Evolutionary conservation across 1,140 invertebrate species (phyloP).

Genomic region (Helicoverpa zea): DNA sequence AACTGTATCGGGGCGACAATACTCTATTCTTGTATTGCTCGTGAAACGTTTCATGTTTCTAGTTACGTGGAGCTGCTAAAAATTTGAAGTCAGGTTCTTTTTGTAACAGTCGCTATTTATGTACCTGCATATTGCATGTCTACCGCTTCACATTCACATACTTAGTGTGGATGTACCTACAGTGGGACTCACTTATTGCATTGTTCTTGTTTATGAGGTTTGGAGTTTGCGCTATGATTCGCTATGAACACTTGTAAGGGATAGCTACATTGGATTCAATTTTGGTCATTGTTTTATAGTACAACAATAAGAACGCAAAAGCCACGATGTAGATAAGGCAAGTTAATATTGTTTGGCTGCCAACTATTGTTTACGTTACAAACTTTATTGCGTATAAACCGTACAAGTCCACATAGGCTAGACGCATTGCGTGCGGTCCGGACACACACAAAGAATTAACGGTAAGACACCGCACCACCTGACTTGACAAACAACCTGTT

Average conservation of each 20-base stretch:
- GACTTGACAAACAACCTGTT: constrained; percentile 81
- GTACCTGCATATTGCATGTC: constrained; percentile 15
- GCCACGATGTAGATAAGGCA: constrained; percentile 22
- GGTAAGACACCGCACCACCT: constrained; percentile 77
- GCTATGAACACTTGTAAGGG: no score
- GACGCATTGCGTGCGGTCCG: constrained; percentile 65
- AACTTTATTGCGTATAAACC: constrained; percentile 43
- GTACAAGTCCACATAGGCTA: constrained; percentile 54
- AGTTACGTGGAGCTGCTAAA: constrained; percentile 47
- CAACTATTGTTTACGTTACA: constrained; percentile 41
- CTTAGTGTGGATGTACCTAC: not conserved
- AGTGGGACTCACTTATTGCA: not conserved
- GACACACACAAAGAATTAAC: constrained; percentile 73
- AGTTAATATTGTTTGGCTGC: constrained; percentile 16
- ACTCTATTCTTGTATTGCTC: constrained; percentile 62
- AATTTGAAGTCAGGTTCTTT: constrained; percentile 33
- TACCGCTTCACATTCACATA: not conserved
- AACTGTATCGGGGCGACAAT: constrained; percentile 65
- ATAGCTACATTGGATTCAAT: no score
- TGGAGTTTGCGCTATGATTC: no score
- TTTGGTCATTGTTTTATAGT: not conserved
- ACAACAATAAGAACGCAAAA: not conserved
- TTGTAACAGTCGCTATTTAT: constrained; percentile 6
- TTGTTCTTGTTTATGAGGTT: no score
- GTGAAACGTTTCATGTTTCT: constrained; percentile 51